Percentiles rank a stretch among this genome's conserved stretches.
These are phyloP conservation scores for Chaetodon auriga DNA, from an alignment of 2,113 vertebrate genomes.

Conservation along the genomic window DNA sequence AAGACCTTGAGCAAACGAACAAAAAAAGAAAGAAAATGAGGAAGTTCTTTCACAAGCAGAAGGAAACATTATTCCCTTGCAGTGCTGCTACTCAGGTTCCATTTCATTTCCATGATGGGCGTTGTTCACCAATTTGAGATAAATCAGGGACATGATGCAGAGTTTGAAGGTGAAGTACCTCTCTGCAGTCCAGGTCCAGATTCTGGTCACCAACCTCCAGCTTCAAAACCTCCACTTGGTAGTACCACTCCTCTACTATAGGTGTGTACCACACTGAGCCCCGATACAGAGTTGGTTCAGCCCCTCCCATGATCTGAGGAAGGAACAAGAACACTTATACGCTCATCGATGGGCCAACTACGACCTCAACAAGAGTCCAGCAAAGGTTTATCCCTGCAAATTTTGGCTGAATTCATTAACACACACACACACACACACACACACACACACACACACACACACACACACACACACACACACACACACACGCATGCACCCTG, in stretches of 20 bases:
- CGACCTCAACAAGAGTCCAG: constrained; percentile 2
- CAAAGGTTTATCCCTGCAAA: constrained; percentile 16
- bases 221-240: constrained; percentile 96
- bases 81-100: background rate
- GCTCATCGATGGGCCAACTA: background rate
- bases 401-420: constrained; percentile 11
- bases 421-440: no score
- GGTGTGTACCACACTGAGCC: constrained; percentile 97
- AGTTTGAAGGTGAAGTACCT: constrained; percentile 86
- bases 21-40: constrained; percentile 31
- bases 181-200: constrained; percentile 93
- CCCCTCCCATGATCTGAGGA: constrained; percentile 92
- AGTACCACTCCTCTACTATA: constrained; percentile 95
- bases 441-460: background rate
- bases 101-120: background rate
- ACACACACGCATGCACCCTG: constrained; percentile 21
- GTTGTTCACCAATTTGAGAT: background rate
- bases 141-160: background rate
- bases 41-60: constrained; percentile 37
- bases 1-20: constrained; percentile 52
- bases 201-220: constrained; percentile 93
- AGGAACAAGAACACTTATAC: constrained; percentile 1
- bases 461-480: background rate
- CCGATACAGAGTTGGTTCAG: constrained; percentile 89
- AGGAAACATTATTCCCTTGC: constrained; percentile 30